phyloP scores from a whole-genome alignment of 2,797 vertebrate species.

The Muscicapa comitata region DNA sequence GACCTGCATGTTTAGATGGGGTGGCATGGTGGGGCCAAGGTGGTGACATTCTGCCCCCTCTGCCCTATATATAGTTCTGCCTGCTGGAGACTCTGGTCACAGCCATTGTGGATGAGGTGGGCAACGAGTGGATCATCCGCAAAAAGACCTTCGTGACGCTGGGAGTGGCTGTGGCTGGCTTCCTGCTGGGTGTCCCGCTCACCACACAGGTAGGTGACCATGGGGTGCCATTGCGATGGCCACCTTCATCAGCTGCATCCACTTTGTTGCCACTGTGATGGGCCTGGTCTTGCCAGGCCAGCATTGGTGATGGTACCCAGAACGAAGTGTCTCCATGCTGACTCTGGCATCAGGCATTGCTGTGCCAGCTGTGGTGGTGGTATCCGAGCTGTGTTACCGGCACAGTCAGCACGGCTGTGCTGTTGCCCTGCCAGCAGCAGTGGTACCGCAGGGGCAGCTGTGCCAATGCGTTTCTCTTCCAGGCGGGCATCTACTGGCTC shows the following conservation, averaged over 20 bases:
- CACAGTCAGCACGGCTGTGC: background rate
- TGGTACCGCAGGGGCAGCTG: fast-evolving
- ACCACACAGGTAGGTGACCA: conserved; percentile 82
- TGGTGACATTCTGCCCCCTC: background rate
- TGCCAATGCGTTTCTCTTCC: background rate
- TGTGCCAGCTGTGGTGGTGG: background rate
- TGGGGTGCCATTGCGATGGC: fast-evolving
- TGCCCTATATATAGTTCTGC: conserved; percentile 81
- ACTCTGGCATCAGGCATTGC: background rate
- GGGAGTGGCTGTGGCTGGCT: conserved; percentile 87
- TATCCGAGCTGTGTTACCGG: fast-evolving
- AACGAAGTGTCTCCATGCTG: background rate
- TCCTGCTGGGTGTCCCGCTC: conserved; percentile 90
- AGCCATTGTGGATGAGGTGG: conserved; percentile 94
- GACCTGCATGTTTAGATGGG: fast-evolving
- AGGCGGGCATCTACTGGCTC: conserved; percentile 99
- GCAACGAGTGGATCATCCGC: conserved; percentile 94
- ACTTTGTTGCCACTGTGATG: background rate
- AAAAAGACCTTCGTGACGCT: conserved; percentile 90
- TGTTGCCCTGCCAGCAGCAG: fast-evolving
- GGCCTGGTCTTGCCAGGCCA: background rate
- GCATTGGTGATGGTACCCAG: background rate
- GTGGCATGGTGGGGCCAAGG: background rate
- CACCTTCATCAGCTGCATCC: background rate
- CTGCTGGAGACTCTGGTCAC: conserved; percentile 95